Evolutionary conservation across 2,888 invertebrate genomes (phyloP), one percentile per base, ranked within the genome.

Genomic region (Abrostola triplasia): DNA sequence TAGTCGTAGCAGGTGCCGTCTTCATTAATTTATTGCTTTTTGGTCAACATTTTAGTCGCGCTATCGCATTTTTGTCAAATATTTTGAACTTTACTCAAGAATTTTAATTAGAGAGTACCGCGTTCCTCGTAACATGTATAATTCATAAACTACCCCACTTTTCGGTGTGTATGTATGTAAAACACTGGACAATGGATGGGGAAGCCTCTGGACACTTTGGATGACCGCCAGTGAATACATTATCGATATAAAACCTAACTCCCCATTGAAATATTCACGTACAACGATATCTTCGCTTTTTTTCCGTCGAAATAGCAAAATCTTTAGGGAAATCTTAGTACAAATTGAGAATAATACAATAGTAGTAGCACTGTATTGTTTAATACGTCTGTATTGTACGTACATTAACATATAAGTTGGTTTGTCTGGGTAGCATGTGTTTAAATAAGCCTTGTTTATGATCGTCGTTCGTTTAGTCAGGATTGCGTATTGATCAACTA

Each of bases 221-320:
- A 88, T 70, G 68, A 41, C 79, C 78, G 88, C 89, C 90, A 90
- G 83, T 80, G 85, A 84, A 86, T 87, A 85, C 75, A 84, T 88
- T 85, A 87, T 70, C 74, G 64, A 59, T 69, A 65, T 64, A 73
- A 70, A 70, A 70, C 71, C 68, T 56, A 59, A 61, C 54, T 73
- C 67, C 61, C 53, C 42, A 66, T 69, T 69, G 50, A 69, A 75
- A 77, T 75, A 68, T 71, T 68, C 61, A 64, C 51, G 38, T 42
- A 61, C 41, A 54, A 36, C 35, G 42, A 64, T 74, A 64, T 64
- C 13, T 44, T 59, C 37, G 11, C 38, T 49, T 66, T 71, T n/a
- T 60, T 59, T 52, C 40, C 11, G 36, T 38, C 24, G 13, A 12
- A 63, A 59, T 55, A 55, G 38, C 62, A 59, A 55, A 54, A 41